These are phyloP conservation scores for Apotomis capreana DNA, from an alignment of 2,888 invertebrate species.

Conservation along the genomic window DNA sequence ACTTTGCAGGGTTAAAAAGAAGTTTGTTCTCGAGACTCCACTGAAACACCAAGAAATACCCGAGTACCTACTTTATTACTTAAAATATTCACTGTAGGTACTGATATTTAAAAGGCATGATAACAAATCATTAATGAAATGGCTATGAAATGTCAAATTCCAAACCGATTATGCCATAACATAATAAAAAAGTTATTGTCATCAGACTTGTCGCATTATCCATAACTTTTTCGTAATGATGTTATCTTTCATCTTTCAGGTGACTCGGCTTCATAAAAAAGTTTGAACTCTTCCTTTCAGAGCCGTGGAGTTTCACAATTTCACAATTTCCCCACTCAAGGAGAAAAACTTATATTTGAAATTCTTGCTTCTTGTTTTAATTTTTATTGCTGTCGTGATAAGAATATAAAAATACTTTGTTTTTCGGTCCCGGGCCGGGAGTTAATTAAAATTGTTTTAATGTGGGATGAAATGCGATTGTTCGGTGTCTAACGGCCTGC, in stretches of 20 bases:
- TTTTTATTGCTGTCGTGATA: neutral
- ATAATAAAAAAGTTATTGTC: neutral
- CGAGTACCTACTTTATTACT: too few species aligned
- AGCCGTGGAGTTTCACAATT: neutral
- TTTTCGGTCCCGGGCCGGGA: neutral
- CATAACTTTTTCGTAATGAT: neutral
- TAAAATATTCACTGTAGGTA: too few species aligned
- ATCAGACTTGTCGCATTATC: neutral
- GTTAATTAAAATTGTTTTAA: constrained; percentile 17
- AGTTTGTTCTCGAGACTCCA: too few species aligned
- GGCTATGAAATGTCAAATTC: too few species aligned
- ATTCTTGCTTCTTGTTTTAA: constrained; percentile 11
- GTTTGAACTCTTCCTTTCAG: neutral
- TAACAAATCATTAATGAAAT: too few species aligned
- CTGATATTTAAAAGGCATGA: too few species aligned
- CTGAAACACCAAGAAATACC: too few species aligned
- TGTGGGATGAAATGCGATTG: neutral
- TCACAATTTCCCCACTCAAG: constrained; percentile 8
- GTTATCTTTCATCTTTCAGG: constrained; percentile 1
- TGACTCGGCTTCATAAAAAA: constrained; percentile 21
- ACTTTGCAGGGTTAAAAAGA: too few species aligned
- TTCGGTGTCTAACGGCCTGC: too few species aligned
- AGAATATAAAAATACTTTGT: constrained; percentile 8
- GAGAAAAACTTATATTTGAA: constrained; percentile 18
- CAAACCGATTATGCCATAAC: neutral